Base-by-base conservation (phyloP, 2,113 vertebrate species). In the Heteronetta atricapilla region DNA sequence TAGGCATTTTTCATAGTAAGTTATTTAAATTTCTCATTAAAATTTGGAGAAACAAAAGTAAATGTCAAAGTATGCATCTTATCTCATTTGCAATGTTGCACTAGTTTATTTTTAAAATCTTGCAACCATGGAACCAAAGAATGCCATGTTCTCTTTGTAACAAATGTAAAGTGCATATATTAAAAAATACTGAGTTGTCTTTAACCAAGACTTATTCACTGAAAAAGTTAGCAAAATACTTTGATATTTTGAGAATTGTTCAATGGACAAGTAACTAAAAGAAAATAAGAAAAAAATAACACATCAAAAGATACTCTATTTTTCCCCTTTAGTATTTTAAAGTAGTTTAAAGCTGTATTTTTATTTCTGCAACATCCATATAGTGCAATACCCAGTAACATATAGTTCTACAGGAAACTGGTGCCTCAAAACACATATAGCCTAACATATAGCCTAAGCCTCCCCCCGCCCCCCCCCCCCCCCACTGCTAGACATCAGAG, bases 41-140 rank as follows among this genome's bases (percentile, higher is more conserved):
- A 93, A 93, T 94, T 95, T 93, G 80, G 92, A 90, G 83, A 91
- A 94, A 93, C 64, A 94, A 92, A 96, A 88, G 64, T 78, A 91
- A 94, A 96, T 76, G 90, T 90, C 92, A 96, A 88, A 96, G 80
- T 79, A 88, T 53, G 60, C 66, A 42, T 92, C 70, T 86, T 75
- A 34, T 94, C 86, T 91, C 82, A 80, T 88, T 88, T 92, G 88
- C 77, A 94, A 31, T 69, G 60, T 88, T 94, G 86, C 83, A 66
- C 73, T 29, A 70, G 66, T 88, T 96, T 97, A 87, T 94, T 96
- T 96, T 93, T 96, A 84, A 96, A 96, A 76, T 50, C 58, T 87
- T 90, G 62, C 80, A 95, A 89, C 78, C 80, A 88, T 86, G 88
- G 70, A 97, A 95, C 58, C 62, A 79, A 93, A 94, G 90, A 97